Percentiles rank a stretch among this genome's conserved stretches.
Conservation (phyloP, 2,888 invertebrate species). For the Agapostemon virescens region DNA sequence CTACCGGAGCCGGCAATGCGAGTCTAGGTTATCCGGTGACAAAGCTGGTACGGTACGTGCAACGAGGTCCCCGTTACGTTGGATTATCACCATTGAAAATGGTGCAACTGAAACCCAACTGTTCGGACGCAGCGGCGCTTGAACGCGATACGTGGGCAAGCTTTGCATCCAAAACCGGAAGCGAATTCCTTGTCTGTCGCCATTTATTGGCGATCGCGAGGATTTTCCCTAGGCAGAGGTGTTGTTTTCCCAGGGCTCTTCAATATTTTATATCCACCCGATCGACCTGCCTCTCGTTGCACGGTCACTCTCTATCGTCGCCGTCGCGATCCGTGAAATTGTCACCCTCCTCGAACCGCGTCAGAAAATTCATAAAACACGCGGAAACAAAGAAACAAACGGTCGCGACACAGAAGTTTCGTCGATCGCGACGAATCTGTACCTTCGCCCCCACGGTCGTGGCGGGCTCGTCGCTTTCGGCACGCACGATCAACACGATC, state of each 20-base stretch:
- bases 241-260: background rate
- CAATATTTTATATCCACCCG: background rate
- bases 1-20: slow-evolving; percentile 74
- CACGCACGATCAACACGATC: slow-evolving; percentile 21
- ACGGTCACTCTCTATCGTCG: background rate
- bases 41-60: slow-evolving; percentile 77
- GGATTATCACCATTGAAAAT: slow-evolving; percentile 79
- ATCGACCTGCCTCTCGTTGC: background rate
- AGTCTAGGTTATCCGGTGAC: slow-evolving; percentile 80
- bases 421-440: background rate
- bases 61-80: slow-evolving; percentile 68
- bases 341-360: background rate
- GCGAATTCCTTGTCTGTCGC: slow-evolving; percentile 67
- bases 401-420: background rate
- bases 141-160: slow-evolving; percentile 76
- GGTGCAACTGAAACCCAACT: slow-evolving; percentile 78
- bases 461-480: slow-evolving; percentile 5
- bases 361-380: background rate
- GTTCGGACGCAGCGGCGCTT: slow-evolving; percentile 79
- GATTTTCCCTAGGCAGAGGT: slow-evolving; percentile 23
- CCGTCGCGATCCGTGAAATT: background rate
- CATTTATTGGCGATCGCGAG: slow-evolving; percentile 63
- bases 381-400: background rate
- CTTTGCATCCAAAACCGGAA: slow-evolving; percentile 71
- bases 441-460: background rate